Base-by-base conservation (phyloP, 2,797 vertebrate species). In the Poeciliopsis presidionis region DNA sequence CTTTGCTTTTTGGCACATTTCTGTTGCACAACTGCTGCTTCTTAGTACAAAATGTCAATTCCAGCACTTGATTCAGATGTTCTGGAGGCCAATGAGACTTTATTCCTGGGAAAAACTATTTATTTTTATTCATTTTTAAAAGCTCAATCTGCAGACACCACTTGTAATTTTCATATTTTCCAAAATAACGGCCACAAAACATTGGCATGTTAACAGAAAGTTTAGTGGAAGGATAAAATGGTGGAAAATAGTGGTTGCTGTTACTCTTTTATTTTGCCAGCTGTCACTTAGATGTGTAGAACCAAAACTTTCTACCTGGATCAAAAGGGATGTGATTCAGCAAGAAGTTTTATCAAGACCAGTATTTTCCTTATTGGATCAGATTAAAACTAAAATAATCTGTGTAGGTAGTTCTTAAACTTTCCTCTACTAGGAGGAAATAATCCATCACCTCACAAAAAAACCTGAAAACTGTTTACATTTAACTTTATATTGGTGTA, bases 1-100 rank as follows among this genome's bases (percentile, higher is more conserved):
- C 55, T 84, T 79, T 75, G 75, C 80, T 85, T 80, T 87, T 87
- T 88, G 89, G 87, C 90, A 90, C 89, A 55, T 88, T 86, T 86
- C 65, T 65, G n/a, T 72, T 45, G 33, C 75, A 73, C 5, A 59
- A 72, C 47, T 57, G 82, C 39, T 73, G 74, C 61, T 76, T 81
- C 75, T 69, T 51, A 57, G 84, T 63, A 63, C 57, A 1, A 33
- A 46, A 18, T 73, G 46, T 41, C 13, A 22, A 7, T 22, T 25
- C 13, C 49, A 53, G 49, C 30, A 30, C 45, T 75, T 59, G 71
- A 33, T 65, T 41, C 77, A 16, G 57, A 70, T 72, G 18, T 28
- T 25, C 46, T 67, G 20, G 45, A n/a, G 33, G 45, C 28, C 74
- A 76, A 63, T 81, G 33, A 65, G 5, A 70, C 63, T 14, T 70